Base-by-base conservation (phyloP, 1,140 invertebrate species). In the Gryon sp. region DNA sequence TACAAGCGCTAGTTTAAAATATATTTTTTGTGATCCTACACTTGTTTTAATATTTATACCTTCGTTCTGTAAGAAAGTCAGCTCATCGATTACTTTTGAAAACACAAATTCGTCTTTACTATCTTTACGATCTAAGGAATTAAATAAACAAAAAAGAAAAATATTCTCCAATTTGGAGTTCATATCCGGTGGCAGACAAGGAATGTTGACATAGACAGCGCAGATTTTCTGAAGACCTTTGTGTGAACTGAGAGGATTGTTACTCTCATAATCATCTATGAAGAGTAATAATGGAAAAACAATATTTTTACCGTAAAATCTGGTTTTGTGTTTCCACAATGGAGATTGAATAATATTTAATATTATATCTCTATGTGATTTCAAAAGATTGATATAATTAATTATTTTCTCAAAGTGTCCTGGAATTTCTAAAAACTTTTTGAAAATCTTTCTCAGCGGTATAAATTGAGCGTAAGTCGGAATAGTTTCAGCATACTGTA, bases 111-210 rank as follows among this genome's bases (percentile, higher is more conserved):
- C 28, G 75, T 78, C 78, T 34, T 63, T 57, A 65, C 63, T 78
- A 8, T 28, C 8, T 32, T 62, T 76, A 28, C 76, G 20, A 65
- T 84, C 77, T 22, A 65, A 20, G n/a, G 80, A 43, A 43, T 82
- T 70, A 53, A 83, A 82, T 19, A 86, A 20, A 41, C 53, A 8
- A 34, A 69, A 55, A 28, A 84, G 38, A 72, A 83, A 83, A 45
- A 86, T 83, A 55, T 83, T 78, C 30, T 81, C 53, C 12, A 83
- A 14, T 73, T 77, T 68, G n/a, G 70, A 73, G 18, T 41, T 34
- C 38, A 76, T 45, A 18, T 82, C 36, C n/a, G 73, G 59, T 36
- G 83, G 80, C 6, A 84, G 41, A 55, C 77, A 80, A 6, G 78
- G 62, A 30, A 85, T 68, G 15, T 53, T 78, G 36, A 80, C 20